phyloP scores from a whole-genome alignment of 2,113 vertebrate species.

The Prolemur simus region DNA sequence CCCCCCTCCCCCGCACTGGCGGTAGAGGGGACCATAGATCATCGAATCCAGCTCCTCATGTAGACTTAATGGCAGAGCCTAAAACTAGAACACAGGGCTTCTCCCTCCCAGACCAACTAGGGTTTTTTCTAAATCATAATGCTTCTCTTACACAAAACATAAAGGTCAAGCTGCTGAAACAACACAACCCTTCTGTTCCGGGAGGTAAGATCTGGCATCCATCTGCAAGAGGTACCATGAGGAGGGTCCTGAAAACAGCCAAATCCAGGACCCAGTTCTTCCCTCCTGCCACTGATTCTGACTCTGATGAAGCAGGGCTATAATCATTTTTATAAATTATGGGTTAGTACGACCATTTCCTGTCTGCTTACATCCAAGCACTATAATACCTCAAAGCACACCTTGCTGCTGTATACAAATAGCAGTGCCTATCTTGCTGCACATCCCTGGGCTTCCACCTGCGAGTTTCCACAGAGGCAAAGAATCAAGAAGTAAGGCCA shows the following conservation, averaged over 20 bases:
- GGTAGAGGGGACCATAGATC: background rate
- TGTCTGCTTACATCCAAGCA: background rate
- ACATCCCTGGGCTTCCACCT: background rate
- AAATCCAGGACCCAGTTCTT: background rate
- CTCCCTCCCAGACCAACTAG: background rate
- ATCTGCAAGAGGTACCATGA: background rate
- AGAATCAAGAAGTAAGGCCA: background rate
- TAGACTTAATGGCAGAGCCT: background rate
- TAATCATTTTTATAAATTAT: background rate
- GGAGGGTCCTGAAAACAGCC: background rate
- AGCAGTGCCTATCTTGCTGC: background rate
- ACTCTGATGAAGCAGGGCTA: background rate
- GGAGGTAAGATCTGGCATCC: background rate
- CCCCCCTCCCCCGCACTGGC: background rate
- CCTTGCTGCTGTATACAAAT: background rate
- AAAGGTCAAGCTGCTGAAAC: background rate
- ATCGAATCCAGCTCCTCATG: background rate
- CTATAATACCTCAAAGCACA: accelerated
- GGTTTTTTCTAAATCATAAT: background rate
- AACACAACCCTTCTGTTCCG: background rate
- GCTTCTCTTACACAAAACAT: background rate
- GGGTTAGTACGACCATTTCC: background rate
- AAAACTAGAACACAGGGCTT: background rate
- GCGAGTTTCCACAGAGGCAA: background rate
- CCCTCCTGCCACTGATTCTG: background rate